Base-by-base conservation (phyloP, 2,113 vertebrate genomes). In the Rissa tridactyla region DNA sequence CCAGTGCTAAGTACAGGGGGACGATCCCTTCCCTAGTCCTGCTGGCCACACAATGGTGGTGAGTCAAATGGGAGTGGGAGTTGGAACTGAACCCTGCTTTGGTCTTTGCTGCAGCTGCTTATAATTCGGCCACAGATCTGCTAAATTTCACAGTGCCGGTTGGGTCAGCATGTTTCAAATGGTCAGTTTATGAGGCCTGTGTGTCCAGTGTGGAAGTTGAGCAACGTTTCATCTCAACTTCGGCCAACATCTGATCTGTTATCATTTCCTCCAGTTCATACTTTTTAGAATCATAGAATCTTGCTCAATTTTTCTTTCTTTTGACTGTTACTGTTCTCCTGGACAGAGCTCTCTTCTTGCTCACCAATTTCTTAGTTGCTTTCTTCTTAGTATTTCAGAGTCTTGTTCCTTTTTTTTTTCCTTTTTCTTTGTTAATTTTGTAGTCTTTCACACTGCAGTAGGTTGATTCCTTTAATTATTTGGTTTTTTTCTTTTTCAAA, bases 41-140 rank as follows among this genome's bases (percentile, higher is more conserved):
- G 25, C 26, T 54, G 47, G 47, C 47, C 47, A 49, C 47, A 22
- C 21, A 21, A 22, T 22, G 47, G 47, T 49, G 47, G 47, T 49
- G 47, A 49, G 47, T 60, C 34, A 38, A 0, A 44, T 5, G 8
- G 30, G 38, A 44, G 68, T 1, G 4, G 30, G 7, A 8, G 14
- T 6, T 3, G 7, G 25, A 9, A 2, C 3, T 3, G 36, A 3
- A 0, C 1, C 21, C 4, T 2, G 2, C 13, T 16, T 3, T 9
- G 26, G 21, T 20, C 36, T 27, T 4, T 2, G 36, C 27, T 42
- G n/a, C 6, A 3, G 40, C 30, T 6, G 8, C 5, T 15, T 27
- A 1, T 5, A 11, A 38, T 18, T 5, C 6, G 13, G 57, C 47
- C 47, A 0, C 27, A 8, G 6, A 9, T 14, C 10, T 19, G 38